Evolutionary conservation across 1,140 invertebrate species (phyloP).

Genomic region (Cydia amplana): DNA sequence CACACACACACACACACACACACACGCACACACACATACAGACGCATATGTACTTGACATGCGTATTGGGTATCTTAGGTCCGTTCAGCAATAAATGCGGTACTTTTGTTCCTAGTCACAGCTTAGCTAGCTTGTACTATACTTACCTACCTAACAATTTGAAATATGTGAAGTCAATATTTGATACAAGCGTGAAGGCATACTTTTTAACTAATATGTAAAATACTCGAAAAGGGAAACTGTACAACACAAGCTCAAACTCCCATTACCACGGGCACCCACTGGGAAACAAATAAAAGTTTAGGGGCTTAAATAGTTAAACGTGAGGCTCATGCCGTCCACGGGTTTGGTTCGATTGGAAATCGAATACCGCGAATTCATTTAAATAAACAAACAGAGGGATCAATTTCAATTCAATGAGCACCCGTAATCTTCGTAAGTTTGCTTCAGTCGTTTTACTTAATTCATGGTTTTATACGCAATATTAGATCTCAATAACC

Average conservation of each 20-base stretch:
- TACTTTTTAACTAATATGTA: conserved; percentile 6
- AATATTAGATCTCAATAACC: not conserved
- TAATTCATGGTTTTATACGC: not conserved
- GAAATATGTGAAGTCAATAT: not conserved
- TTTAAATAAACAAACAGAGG: conserved; percentile 29
- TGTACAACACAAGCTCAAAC: not conserved
- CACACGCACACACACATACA: too few species aligned
- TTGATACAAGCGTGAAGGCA: too few species aligned
- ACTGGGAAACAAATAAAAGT: conserved; percentile 19
- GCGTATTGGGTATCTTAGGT: not conserved
- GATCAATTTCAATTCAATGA: conserved; percentile 24
- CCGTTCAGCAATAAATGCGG: not conserved
- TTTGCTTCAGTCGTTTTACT: not conserved
- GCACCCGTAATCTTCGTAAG: not conserved
- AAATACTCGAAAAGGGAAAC: not conserved
- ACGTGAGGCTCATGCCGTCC: not conserved
- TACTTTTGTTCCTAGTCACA: not conserved
- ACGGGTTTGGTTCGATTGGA: conserved; percentile 15
- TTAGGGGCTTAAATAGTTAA: conserved; percentile 19
- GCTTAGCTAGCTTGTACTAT: too few species aligned
- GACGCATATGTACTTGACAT: not conserved
- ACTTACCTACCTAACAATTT: not conserved
- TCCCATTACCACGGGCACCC: not conserved
- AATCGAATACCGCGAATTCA: conserved; percentile 24
- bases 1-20: not conserved